Conservation (phyloP, 2,113 vertebrate species). For the Smithornis capensis region DNA sequence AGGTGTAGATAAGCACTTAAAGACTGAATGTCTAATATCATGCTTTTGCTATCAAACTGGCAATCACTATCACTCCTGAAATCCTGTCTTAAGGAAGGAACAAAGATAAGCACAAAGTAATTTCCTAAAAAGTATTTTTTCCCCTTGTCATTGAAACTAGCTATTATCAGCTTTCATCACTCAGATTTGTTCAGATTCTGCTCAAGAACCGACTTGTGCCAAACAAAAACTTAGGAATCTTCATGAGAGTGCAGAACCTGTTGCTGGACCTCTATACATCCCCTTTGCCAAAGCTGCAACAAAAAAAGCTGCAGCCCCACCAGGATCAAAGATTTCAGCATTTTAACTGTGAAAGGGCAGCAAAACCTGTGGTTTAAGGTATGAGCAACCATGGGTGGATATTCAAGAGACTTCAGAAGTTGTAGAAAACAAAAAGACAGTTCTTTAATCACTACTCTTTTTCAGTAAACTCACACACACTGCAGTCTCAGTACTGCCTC, state of each 20-base stretch:
- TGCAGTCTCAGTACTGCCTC: background rate
- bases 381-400: background rate
- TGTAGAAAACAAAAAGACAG: background rate
- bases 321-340: background rate
- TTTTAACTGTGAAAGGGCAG: background rate
- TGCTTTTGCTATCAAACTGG: background rate
- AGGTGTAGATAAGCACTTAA: background rate
- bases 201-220: background rate
- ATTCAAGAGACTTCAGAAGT: background rate
- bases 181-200: background rate
- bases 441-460: background rate
- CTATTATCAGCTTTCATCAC: background rate
- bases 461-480: background rate
- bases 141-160: background rate
- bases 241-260: background rate
- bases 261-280: background rate
- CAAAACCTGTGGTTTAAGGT: background rate
- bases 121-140: background rate
- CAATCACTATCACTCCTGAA: background rate
- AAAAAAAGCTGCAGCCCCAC: background rate
- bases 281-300: background rate
- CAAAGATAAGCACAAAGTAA: background rate
- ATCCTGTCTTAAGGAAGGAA: background rate
- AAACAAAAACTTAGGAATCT: background rate
- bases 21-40: background rate